Evolutionary conservation across 2,797 vertebrate genomes (phyloP).

Genomic region (Arctocebus calabarensis): DNA sequence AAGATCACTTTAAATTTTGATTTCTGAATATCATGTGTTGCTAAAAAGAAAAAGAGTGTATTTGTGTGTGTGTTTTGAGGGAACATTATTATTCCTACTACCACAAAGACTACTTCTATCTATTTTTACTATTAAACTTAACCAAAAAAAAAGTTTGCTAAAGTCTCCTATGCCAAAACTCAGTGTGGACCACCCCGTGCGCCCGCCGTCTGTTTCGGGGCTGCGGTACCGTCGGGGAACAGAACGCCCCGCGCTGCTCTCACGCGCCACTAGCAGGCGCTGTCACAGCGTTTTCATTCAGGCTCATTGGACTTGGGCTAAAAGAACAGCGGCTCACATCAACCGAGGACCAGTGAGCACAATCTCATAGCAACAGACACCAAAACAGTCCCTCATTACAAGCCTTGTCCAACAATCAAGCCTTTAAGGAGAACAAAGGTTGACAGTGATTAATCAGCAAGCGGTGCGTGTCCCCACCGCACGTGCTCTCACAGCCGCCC

Average conservation of each 20-base stretch:
- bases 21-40: slow-evolving; percentile 14
- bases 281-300: slow-evolving; percentile 49
- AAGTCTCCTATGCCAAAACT: slow-evolving; percentile 10
- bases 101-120: slow-evolving; percentile 24
- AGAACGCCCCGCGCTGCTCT: background rate
- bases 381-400: slow-evolving; percentile 85
- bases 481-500: slow-evolving; percentile 87
- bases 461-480: slow-evolving; percentile 86
- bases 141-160: slow-evolving; percentile 17
- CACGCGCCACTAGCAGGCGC: slow-evolving; percentile 79
- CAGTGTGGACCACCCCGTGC: background rate
- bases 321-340: slow-evolving; percentile 67
- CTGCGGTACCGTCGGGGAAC: background rate
- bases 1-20: background rate
- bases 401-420: slow-evolving; percentile 85
- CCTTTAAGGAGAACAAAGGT: slow-evolving; percentile 89
- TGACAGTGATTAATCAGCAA: slow-evolving; percentile 90
- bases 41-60: background rate
- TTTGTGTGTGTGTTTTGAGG: background rate
- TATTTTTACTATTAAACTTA: slow-evolving; percentile 3
- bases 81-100: slow-evolving; percentile 21
- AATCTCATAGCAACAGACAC: slow-evolving; percentile 85
- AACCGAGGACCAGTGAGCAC: slow-evolving; percentile 69
- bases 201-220: background rate
- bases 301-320: slow-evolving; percentile 43